These are phyloP conservation scores for Nycticebus coucang DNA, from an alignment of 2,113 vertebrate species.

Conservation along the genomic window DNA sequence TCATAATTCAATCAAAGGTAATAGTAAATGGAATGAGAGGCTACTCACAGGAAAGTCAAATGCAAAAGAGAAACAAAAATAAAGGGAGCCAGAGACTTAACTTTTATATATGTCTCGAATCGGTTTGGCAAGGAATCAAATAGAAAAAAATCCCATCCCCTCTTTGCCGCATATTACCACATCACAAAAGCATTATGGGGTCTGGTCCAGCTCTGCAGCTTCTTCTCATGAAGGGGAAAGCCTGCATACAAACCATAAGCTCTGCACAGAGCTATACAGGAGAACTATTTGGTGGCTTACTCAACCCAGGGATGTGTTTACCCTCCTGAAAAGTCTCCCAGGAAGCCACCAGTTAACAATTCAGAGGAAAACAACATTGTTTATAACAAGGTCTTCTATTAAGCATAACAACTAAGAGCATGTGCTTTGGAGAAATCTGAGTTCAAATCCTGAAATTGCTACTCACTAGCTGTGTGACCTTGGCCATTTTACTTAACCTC, in stretches of 20 bases:
- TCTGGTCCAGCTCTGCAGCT: background rate
- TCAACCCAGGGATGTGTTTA: background rate
- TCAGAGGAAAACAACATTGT: background rate
- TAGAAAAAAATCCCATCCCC: background rate
- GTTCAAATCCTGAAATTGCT: constrained; percentile 10
- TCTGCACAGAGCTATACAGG: background rate
- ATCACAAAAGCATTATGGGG: constrained; percentile 39
- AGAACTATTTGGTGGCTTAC: background rate
- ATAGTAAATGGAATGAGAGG: constrained; percentile 61
- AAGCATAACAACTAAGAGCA: background rate
- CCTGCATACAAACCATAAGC: background rate
- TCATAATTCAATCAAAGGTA: constrained; percentile 74
- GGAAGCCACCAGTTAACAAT: background rate
- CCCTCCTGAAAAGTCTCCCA: background rate
- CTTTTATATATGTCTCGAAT: constrained; percentile 60
- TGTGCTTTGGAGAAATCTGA: background rate
- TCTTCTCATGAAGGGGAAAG: constrained; percentile 28
- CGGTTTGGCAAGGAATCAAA: constrained; percentile 70
- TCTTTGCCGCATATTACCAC: constrained; percentile 3
- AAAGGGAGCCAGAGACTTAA: constrained; percentile 61
- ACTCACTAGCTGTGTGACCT: background rate
- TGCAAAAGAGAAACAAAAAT: constrained; percentile 67
- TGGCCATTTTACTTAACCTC: background rate
- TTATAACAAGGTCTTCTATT: background rate
- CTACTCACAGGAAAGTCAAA: constrained; percentile 41